Evolutionary conservation across 2,888 invertebrate species (phyloP).

Genomic region (Amphipoea oculea): DNA sequence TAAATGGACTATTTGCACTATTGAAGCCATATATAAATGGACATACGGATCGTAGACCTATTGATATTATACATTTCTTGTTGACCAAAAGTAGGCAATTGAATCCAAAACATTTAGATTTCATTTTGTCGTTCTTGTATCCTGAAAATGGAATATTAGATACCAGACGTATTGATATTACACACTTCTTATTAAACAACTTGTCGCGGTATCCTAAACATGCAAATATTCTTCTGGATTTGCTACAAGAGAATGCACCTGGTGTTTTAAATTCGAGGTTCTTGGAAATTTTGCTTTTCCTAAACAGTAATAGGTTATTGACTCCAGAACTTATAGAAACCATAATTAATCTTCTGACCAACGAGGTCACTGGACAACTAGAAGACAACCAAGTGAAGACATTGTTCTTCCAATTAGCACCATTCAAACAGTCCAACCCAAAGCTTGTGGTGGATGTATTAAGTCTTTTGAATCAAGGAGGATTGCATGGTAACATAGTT

Average conservation of each 20-base stretch:
- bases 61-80: slow-evolving; percentile 53
- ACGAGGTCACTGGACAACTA: slow-evolving; percentile 49
- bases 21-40: slow-evolving; percentile 41
- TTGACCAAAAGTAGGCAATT: slow-evolving; percentile 28
- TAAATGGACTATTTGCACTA: slow-evolving; percentile 44
- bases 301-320: slow-evolving; percentile 45
- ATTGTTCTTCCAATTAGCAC: slow-evolving; percentile 38
- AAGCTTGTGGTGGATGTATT: slow-evolving; percentile 42
- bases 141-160: slow-evolving; percentile 34
- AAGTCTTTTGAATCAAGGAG: slow-evolving; percentile 37
- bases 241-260: slow-evolving; percentile 29
- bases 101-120: slow-evolving; percentile 19
- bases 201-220: slow-evolving; percentile 19
- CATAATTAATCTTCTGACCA: slow-evolving; percentile 36
- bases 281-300: slow-evolving; percentile 50
- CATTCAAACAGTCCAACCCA: slow-evolving; percentile 41
- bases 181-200: slow-evolving; percentile 49
- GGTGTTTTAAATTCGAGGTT: slow-evolving; percentile 47
- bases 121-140: slow-evolving; percentile 52
- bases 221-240: slow-evolving; percentile 18
- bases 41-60: slow-evolving; percentile 27
- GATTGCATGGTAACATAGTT: slow-evolving; percentile 18
- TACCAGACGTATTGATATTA: slow-evolving; percentile 50
- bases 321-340: slow-evolving; percentile 38
- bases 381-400: slow-evolving; percentile 30